These are phyloP conservation scores for Propithecus deckenii DNA, from an alignment of 2,797 vertebrate genomes.

Conservation along the genomic window DNA sequence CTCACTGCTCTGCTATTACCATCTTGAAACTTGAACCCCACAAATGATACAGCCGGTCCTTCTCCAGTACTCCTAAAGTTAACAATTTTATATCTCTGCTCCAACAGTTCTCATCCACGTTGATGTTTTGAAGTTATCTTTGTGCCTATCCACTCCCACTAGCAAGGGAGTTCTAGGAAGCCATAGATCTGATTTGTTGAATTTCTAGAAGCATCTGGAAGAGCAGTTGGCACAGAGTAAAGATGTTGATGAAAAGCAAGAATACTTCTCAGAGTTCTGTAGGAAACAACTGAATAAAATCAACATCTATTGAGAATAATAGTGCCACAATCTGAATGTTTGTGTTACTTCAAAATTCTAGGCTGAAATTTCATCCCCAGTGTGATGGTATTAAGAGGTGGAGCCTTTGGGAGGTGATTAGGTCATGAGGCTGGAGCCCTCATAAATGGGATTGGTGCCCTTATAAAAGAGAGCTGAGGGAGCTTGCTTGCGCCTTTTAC, in stretches of 20 bases:
- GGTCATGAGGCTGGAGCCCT: background rate
- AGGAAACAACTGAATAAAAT: background rate
- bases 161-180: background rate
- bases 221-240: background rate
- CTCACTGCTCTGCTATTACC: background rate
- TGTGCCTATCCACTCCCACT: background rate
- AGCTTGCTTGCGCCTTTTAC: background rate
- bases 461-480: background rate
- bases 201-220: background rate
- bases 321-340: background rate
- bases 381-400: background rate
- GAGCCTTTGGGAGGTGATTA: background rate
- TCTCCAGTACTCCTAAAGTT: background rate
- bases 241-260: background rate
- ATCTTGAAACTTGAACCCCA: background rate
- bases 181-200: background rate
- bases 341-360: background rate
- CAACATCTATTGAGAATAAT: background rate
- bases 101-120: too few species aligned
- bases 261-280: background rate
- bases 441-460: background rate
- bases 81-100: background rate
- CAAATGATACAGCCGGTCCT: too few species aligned
- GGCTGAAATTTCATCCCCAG: background rate
- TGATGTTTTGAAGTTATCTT: background rate